A percentile compares a stretch with the other conserved stretches of the same genome.
Evolutionary conservation across 2,888 invertebrate genomes (phyloP).

Genomic region (Meiosimyza platycephala): DNA sequence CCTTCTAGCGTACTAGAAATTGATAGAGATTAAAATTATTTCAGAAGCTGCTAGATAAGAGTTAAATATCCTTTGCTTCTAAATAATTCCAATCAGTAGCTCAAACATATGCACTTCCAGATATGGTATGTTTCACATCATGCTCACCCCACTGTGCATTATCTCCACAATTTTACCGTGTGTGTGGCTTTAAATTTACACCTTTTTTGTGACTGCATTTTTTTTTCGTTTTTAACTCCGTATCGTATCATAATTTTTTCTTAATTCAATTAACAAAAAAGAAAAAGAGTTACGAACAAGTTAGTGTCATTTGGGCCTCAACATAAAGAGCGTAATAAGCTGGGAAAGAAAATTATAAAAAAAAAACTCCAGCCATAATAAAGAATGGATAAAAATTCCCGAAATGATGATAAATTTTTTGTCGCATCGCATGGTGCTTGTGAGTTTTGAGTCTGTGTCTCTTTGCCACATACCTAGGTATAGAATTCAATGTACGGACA

Average conservation of each 20-base stretch:
- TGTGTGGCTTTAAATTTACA: slow-evolving; percentile 33
- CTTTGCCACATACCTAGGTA: too few relatives aligned
- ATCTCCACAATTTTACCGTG: background rate
- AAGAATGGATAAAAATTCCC: background rate
- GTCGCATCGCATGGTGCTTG: background rate
- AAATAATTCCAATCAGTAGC: too few relatives aligned
- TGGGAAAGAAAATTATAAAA: slow-evolving; percentile 1
- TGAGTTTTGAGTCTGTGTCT: too few relatives aligned
- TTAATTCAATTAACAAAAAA: slow-evolving; percentile 35
- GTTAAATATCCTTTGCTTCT: too few relatives aligned
- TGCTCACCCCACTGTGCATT: background rate
- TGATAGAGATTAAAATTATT: too few relatives aligned
- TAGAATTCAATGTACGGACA: too few relatives aligned
- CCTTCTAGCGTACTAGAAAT: too few relatives aligned
- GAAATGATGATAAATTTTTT: slow-evolving; percentile 27
- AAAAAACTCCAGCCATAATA: background rate
- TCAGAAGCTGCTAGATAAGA: too few relatives aligned
- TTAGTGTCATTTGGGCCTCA: slow-evolving; percentile 28
- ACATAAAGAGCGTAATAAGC: slow-evolving; percentile 23
- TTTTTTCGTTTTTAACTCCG: background rate
- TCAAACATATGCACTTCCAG: too few relatives aligned
- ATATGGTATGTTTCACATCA: too few relatives aligned
- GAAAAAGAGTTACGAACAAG: slow-evolving; percentile 31
- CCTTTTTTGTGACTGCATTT: slow-evolving; percentile 16
- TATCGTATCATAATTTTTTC: slow-evolving; percentile 26